A percentile compares a stretch with the other conserved stretches of the same genome.
These are phyloP conservation scores for Aplocera efformata DNA, from an alignment of 2,888 invertebrate species.

Conservation along the genomic window DNA sequence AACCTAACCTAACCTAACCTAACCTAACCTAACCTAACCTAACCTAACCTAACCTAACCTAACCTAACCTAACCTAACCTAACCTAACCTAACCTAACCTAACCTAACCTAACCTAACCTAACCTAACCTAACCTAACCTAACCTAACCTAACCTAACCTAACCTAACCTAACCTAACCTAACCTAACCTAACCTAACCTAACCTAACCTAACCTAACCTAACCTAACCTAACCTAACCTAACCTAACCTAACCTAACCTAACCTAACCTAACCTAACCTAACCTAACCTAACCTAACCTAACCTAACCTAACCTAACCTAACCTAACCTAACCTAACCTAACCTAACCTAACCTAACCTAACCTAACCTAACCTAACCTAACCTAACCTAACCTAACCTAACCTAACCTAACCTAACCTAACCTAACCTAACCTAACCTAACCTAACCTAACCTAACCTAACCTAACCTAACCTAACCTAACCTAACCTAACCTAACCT, in stretches of 20 bases:
- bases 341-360: conserved; percentile 1
- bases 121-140: conserved; percentile 14
- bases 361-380: conserved; percentile 1
- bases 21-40: conserved; percentile 20
- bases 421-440: conserved; percentile 7
- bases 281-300: conserved; percentile 1
- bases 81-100: conserved; percentile 11
- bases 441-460: conserved; percentile 6
- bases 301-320: neutral
- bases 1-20: conserved; percentile 19
- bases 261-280: conserved; percentile 1
- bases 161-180: conserved; percentile 13
- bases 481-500: conserved; percentile 5
- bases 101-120: conserved; percentile 14
- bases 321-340: conserved; percentile 1
- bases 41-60: conserved; percentile 19
- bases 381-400: conserved; percentile 7
- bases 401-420: conserved; percentile 7
- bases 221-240: conserved; percentile 11
- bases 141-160: conserved; percentile 14
- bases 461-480: conserved; percentile 6
- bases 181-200: conserved; percentile 13
- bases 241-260: conserved; percentile 1
- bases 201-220: conserved; percentile 10
- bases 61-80: conserved; percentile 18